Base-by-base conservation (phyloP, 2,113 vertebrate species). In the Cyphomyrus plagiostoma region DNA sequence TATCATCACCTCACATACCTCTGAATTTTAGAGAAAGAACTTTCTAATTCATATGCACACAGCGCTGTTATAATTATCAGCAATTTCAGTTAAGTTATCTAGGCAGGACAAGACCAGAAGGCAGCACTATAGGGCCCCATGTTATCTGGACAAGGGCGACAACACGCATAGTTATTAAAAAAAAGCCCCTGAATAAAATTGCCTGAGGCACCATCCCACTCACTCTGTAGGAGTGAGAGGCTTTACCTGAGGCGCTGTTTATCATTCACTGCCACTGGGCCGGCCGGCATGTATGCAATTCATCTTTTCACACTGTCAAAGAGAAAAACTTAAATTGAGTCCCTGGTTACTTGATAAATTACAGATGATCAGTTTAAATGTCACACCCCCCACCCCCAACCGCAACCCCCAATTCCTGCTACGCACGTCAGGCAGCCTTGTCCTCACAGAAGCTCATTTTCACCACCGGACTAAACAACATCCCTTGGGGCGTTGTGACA, bases 361-460 rank as follows among this genome's bases (percentile, higher is more conserved):
- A 89, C 90, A 92, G 90, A 92, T 92, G 91, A 93, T 95, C 91
- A 90, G 89, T 92, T 93, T 93, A 92, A 92, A 91, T 93, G 91
- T 86, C 91, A 92, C n/a, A 66, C 86, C 80, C 52, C 39, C 74
- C 45, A 58, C 88, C 66, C 70, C 86, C 23, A 35, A 30, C 8
- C 58, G n/a, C 52, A 45, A 45, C 45, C 91, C 52, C 80, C 62
- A 74, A 87, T 90, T 89, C 90, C 86, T 52, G 56, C 56, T 50
- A 88, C 86, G 87, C 80, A 90, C 90, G 53, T 87, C 88, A 84
- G 87, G 90, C 88, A 92, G 87, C 86, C 89, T 87, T 17, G 87
- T 1, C 84, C 52, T 89, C 49, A 48, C 89, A 89, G 89, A 88
- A 91, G 91, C 90, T 91, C 90, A 90, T 91, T 93, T 89, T 88